phyloP scores from a whole-genome alignment of 2,797 vertebrate species.

The Galagoides demidoff region DNA sequence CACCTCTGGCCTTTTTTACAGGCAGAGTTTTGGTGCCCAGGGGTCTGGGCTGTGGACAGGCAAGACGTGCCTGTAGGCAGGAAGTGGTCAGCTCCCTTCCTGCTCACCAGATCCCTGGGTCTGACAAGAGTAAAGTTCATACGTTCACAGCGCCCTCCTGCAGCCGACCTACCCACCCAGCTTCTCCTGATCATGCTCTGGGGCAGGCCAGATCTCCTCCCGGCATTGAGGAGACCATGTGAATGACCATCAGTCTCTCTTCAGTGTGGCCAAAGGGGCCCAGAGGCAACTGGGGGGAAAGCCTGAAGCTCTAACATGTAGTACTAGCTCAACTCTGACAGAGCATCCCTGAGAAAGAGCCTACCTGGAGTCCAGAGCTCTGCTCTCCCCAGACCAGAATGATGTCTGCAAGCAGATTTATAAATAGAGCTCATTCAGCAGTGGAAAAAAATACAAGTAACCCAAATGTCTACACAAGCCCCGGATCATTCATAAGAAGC shows the following conservation, averaged over 20 bases:
- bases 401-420: not conserved
- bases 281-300: rapidly evolving
- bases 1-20: slow-evolving; percentile 83
- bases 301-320: not conserved
- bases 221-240: rapidly evolving
- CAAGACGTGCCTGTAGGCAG: slow-evolving; percentile 73
- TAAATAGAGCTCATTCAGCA: not conserved
- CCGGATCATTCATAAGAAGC: not conserved
- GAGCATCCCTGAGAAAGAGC: not conserved
- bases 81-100: slow-evolving; percentile 36
- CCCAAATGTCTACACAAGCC: not conserved
- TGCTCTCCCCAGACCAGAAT: not conserved
- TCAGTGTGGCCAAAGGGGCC: not conserved
- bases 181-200: not conserved
- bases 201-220: not conserved
- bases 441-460: not conserved
- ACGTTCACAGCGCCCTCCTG: rapidly evolving
- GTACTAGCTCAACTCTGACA: not conserved
- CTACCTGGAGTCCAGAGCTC: not conserved
- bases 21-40: slow-evolving; percentile 84
- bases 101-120: not conserved
- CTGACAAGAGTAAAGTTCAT: not conserved
- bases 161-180: no score
- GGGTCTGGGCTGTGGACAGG: slow-evolving; percentile 81
- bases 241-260: not conserved